These are phyloP conservation scores for Dasysyrphus albostriatus DNA, from an alignment of 2,888 invertebrate genomes.

Conservation along the genomic window DNA sequence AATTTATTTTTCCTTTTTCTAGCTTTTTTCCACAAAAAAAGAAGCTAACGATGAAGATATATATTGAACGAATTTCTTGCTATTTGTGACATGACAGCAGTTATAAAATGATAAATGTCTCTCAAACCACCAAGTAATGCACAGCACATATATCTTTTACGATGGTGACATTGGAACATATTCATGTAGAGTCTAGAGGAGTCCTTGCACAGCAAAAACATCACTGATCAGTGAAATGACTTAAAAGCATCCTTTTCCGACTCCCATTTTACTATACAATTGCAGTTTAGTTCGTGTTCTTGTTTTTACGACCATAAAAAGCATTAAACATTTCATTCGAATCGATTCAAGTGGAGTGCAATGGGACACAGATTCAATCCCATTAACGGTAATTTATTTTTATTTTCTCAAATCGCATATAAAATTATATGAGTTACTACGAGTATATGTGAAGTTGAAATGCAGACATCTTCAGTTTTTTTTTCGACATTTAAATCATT, in stretches of 20 bases:
- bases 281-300: neutral
- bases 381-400: constrained; percentile 50
- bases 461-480: constrained; percentile 4
- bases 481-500: constrained; percentile 1
- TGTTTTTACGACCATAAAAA: constrained; percentile 18
- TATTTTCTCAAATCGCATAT: constrained; percentile 45
- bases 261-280: neutral
- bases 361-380: constrained; percentile 45
- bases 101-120: constrained; percentile 13
- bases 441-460: neutral
- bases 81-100: neutral
- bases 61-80: constrained; percentile 3
- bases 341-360: constrained; percentile 29
- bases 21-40: neutral
- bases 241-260: constrained; percentile 12
- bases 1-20: neutral
- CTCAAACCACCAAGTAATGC: neutral
- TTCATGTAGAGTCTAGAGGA: neutral
- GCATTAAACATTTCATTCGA: constrained; percentile 28
- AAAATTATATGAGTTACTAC: neutral
- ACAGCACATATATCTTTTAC: constrained; percentile 21
- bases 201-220: neutral
- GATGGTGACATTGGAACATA: neutral
- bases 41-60: neutral
- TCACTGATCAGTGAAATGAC: constrained; percentile 13